A percentile compares a stretch with the other conserved stretches of the same genome.
phyloP scores from a whole-genome alignment of 2,888 invertebrate genomes.

The Lasioglossum morio region DNA sequence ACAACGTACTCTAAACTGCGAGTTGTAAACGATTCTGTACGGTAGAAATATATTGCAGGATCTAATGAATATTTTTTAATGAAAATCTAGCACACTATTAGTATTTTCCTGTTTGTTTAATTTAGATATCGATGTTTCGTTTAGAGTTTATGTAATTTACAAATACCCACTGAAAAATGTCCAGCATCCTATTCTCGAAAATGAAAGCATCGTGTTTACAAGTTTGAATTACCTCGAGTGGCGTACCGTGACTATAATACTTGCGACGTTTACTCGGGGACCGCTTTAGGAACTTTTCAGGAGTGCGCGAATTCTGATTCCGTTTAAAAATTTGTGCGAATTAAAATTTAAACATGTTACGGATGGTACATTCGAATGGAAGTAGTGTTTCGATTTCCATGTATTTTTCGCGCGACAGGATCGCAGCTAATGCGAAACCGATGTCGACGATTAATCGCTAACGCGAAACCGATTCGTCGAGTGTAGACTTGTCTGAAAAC shows the following conservation, averaged over 20 bases:
- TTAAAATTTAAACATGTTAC: background rate
- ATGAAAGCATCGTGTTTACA: background rate
- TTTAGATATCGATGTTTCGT: background rate
- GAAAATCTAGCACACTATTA: background rate
- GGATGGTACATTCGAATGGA: background rate
- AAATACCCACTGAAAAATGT: background rate
- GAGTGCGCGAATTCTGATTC: background rate
- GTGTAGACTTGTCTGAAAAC: background rate
- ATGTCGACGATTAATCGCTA: background rate
- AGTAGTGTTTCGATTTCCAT: background rate
- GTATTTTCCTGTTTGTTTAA: background rate
- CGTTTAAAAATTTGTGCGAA: background rate
- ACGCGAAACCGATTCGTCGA: background rate
- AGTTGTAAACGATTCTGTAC: background rate
- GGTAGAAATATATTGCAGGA: background rate
- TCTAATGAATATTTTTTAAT: background rate
- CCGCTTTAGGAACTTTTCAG: background rate
- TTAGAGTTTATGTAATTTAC: background rate
- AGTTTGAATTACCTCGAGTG: background rate
- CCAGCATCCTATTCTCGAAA: background rate
- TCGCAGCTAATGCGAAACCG: slow-evolving; percentile 10
- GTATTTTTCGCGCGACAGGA: background rate
- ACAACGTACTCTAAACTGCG: background rate
- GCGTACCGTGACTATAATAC: background rate
- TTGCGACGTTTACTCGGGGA: background rate